A percentile compares a stretch with the other conserved stretches of the same genome.
Evolutionary conservation across 2,888 invertebrate species (phyloP).

Genomic region (Lottia scabra): DNA sequence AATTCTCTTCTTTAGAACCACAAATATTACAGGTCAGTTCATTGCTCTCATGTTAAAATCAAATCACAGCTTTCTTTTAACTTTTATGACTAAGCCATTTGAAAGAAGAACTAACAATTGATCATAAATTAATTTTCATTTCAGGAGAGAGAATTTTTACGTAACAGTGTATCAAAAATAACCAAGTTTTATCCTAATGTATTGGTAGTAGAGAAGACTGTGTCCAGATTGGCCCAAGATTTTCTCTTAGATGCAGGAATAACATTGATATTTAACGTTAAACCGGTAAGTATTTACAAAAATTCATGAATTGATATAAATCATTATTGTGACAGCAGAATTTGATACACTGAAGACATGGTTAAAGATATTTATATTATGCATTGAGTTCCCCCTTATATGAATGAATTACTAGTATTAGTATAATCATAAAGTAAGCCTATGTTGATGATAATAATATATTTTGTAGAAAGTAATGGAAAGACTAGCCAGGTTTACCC

Average conservation of each 20-base stretch:
- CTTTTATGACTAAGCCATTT: no score
- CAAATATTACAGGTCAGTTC: slow-evolving; percentile 84
- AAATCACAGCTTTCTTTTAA: background rate
- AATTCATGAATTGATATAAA: background rate
- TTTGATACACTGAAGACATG: no score
- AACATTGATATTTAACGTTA: slow-evolving; percentile 89
- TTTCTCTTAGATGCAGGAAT: slow-evolving; percentile 83
- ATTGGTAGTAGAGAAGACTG: slow-evolving; percentile 90
- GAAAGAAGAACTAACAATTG: no score
- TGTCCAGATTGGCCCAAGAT: slow-evolving; percentile 86
- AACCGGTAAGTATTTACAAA: slow-evolving; percentile 72
- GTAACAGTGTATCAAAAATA: slow-evolving; percentile 83
- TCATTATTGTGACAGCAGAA: no score
- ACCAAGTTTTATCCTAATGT: slow-evolving; percentile 80
- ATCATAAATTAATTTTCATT: no score
- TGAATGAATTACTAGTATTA: no score
- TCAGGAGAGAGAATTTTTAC: slow-evolving; percentile 68
- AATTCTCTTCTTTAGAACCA: slow-evolving; percentile 92
- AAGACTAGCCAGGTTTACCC: slow-evolving; percentile 81
- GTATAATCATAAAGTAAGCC: no score
- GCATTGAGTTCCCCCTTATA: no score
- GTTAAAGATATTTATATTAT: background rate
- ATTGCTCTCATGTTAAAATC: background rate
- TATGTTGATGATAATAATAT: background rate
- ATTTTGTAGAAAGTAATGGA: slow-evolving; percentile 78